Evolutionary conservation across 2,797 vertebrate genomes (phyloP), one percentile per base, ranked within the genome.

Genomic region (Borostomias antarcticus): DNA sequence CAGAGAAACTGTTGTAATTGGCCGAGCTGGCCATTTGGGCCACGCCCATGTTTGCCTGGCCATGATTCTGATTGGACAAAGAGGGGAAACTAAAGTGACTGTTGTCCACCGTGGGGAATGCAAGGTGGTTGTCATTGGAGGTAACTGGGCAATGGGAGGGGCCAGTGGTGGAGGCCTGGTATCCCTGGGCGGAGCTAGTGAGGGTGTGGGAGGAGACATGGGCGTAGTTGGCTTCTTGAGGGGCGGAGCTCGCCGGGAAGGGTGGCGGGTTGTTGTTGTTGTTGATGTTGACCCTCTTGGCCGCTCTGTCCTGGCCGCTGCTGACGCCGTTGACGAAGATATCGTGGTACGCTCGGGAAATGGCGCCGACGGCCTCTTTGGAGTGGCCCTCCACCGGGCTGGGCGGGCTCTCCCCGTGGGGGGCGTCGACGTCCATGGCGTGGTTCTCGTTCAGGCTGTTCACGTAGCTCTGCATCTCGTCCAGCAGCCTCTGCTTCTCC

Each of bases 291-390:
- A 79, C 76, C 29, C 78, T 85, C 80, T 88, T 91, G 60, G 84
- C 54, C 15, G 82, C 45, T 68, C 74, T 84, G 54, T 91, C 88
- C 33, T 88, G 88, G 52, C 76, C 70, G 62, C 64, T 80, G 60
- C 58, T 78, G 26, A n/a, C n/a, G n/a, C n/a, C n/a, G n/a, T 26
- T 35, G 13, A 21, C 1, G 7, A 93, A 94, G 81, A 93, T 91
- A 74, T 93, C 86, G 1, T 72, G 89, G 73, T 93, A 94, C 19
- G 93, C 91, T 77, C 82, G 88, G 51, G 93, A 89, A 81, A 93
- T 91, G 68, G 89, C 88, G 3, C 90, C 86, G 0, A 93, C 91
- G 62, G 88, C 89, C 69, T 93, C 93, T 77, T 93, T 87, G 62
- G 89, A 88, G 72, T 82, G 85, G 64, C 80, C 75, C 1, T 92